Evolutionary conservation across 2,797 vertebrate genomes (phyloP).

Genomic region (Pangasius larnaudii): DNA sequence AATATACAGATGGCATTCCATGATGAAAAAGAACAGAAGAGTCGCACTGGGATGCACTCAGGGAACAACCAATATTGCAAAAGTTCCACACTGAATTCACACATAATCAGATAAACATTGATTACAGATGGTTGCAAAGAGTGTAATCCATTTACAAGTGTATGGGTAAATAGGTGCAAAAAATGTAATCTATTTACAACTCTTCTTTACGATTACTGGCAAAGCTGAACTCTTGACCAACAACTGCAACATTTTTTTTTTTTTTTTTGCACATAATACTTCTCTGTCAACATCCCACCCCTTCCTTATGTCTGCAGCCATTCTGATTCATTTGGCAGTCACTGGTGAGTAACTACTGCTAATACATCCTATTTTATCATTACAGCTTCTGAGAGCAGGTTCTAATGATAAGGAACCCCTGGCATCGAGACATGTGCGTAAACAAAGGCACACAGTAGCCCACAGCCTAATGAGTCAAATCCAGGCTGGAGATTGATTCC

Average conservation of each 20-base stretch:
- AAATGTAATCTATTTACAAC: not conserved
- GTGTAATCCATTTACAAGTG: constrained; percentile 19
- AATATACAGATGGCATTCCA: not conserved
- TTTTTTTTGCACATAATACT: not conserved
- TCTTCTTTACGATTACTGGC: constrained; percentile 6
- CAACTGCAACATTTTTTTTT: not conserved
- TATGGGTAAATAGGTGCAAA: constrained; percentile 9
- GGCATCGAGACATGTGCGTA: constrained; percentile 38
- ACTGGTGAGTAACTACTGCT: constrained; percentile 49
- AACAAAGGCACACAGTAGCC: constrained; percentile 29
- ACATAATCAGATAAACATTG: constrained; percentile 23
- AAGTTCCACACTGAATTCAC: constrained; percentile 11
- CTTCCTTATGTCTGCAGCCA: constrained; percentile 17
- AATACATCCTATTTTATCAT: constrained; percentile 35
- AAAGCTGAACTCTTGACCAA: constrained; percentile 23
- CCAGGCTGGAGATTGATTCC: constrained; percentile 22
- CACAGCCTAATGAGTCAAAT: constrained; percentile 52
- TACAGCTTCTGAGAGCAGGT: constrained; percentile 27
- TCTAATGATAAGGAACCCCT: constrained; percentile 28
- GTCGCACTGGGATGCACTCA: constrained; percentile 1
- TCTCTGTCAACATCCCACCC: not conserved
- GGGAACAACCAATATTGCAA: constrained; percentile 1
- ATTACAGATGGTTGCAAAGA: constrained; percentile 21
- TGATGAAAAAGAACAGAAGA: not conserved
- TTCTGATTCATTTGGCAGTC: constrained; percentile 50